phyloP scores from a whole-genome alignment of 2,113 vertebrate species.

The Entomyzon cyanotis region DNA sequence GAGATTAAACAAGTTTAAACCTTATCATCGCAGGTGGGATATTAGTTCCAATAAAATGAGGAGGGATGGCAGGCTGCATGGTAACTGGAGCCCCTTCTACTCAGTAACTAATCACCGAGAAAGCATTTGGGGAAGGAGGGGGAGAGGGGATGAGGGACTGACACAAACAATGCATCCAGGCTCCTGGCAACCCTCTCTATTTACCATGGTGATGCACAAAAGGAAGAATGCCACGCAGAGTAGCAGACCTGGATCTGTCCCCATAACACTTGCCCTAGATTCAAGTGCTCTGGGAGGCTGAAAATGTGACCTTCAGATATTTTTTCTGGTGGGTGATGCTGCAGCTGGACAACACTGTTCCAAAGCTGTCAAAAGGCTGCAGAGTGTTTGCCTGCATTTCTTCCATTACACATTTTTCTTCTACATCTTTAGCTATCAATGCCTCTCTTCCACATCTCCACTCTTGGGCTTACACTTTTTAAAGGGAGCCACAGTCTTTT shows the following conservation, averaged over 20 bases:
- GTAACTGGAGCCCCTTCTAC: constrained; percentile 62
- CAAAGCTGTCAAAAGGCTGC: not conserved
- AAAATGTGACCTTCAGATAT: constrained; percentile 31
- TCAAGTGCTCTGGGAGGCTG: constrained; percentile 8
- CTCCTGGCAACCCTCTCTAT: constrained; percentile 62
- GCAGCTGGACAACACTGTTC: not conserved
- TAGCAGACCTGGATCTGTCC: constrained; percentile 17
- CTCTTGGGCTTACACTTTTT: not conserved
- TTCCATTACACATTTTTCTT: not conserved
- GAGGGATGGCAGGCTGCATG: constrained; percentile 40
- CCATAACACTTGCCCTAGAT: constrained; percentile 36
- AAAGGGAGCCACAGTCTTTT: not conserved
- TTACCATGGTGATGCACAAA: constrained; percentile 68
- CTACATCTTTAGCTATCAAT: not conserved
- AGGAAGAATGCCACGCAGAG: not conserved
- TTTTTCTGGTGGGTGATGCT: not conserved
- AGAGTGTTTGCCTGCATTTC: not conserved
- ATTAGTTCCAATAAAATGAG: constrained; percentile 62
- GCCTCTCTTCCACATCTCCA: not conserved
- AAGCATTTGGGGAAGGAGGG: constrained; percentile 62
- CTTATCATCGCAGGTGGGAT: constrained; percentile 67
- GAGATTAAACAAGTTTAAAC: constrained; percentile 72
- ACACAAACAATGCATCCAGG: constrained; percentile 42
- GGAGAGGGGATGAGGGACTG: constrained; percentile 6
- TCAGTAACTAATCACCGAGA: constrained; percentile 69